phyloP scores from a whole-genome alignment of 2,797 vertebrate species.

The Macrochelys suwanniensis region DNA sequence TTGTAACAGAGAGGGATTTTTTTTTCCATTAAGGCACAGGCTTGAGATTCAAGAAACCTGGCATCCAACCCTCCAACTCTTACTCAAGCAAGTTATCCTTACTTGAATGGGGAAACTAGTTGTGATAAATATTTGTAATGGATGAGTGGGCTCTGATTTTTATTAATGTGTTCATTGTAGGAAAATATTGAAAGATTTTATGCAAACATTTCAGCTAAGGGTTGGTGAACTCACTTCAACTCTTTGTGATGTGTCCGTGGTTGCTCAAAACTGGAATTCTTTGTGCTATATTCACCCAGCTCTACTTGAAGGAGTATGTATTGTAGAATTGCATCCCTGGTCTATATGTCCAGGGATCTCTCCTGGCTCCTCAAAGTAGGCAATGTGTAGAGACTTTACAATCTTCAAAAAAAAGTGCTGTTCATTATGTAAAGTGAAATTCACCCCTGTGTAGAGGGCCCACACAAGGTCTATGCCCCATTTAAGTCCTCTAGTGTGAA shows the following conservation, averaged over 20 bases:
- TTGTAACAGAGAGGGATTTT: not conserved
- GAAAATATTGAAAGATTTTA: not conserved
- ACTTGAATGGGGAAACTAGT: not conserved
- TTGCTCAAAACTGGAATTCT: not conserved
- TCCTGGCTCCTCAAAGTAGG: not conserved
- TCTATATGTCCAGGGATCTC: not conserved
- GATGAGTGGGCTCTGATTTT: not conserved
- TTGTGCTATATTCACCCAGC: not conserved
- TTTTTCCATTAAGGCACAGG: not conserved
- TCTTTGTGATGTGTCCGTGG: not conserved
- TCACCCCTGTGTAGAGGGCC: not conserved
- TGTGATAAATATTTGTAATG: not conserved
- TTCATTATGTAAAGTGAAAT: not conserved
- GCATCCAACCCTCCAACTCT: not conserved
- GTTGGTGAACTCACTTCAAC: not conserved
- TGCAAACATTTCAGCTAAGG: not conserved
- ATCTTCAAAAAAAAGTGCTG: not conserved
- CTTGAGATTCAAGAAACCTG: not conserved
- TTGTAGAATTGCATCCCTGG: not conserved
- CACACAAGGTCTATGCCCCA: not conserved
- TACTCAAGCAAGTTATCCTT: not conserved
- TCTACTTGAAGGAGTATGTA: not conserved
- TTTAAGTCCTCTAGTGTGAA: not conserved
- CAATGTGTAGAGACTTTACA: not conserved
- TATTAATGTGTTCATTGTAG: not conserved